Conservation (phyloP, 1,140 invertebrate species). For the Platyscapa corneri region DNA sequence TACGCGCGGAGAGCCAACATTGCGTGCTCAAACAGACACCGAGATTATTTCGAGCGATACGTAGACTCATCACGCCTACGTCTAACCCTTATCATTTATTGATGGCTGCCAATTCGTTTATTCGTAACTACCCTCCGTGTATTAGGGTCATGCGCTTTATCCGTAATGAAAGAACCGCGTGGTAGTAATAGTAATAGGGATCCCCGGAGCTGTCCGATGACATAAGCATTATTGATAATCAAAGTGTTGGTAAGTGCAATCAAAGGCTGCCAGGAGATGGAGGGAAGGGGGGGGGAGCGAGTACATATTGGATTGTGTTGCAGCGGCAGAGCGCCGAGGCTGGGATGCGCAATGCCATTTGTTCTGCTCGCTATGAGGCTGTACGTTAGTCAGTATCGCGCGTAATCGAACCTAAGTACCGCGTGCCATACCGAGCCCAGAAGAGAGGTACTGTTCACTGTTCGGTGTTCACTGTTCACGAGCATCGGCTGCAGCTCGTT, state of each 20-base stretch:
- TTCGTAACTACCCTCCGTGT: not conserved
- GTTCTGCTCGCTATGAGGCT: slow-evolving; percentile 62
- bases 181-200: not conserved
- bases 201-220: not conserved
- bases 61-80: too few relatives aligned
- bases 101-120: not conserved
- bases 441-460: slow-evolving; percentile 17
- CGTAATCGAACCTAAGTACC: slow-evolving; percentile 59
- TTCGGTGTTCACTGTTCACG: too few relatives aligned
- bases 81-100: not conserved
- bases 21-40: too few relatives aligned
- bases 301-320: not conserved
- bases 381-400: slow-evolving; percentile 63
- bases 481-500: not conserved
- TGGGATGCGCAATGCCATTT: slow-evolving; percentile 65
- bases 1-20: too few relatives aligned
- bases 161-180: not conserved
- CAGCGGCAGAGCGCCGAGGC: slow-evolving; percentile 47
- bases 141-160: not conserved
- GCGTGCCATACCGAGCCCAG: not conserved
- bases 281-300: not conserved
- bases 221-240: slow-evolving; percentile 7
- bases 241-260: not conserved
- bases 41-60: too few relatives aligned
- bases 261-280: not conserved